Conservation (phyloP, 2,888 invertebrate species). For the Drosophila rubida region DNA sequence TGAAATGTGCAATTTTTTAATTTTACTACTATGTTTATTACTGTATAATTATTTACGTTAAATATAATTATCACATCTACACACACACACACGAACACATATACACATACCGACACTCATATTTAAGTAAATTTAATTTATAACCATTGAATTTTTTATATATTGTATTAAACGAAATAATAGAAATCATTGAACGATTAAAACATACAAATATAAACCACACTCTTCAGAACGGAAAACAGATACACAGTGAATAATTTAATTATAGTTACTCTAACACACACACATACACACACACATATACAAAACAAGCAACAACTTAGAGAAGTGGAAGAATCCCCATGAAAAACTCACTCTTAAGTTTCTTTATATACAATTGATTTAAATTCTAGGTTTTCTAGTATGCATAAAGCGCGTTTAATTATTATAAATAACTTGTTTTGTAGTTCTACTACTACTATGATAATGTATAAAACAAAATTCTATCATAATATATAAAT, state of each 20-base stretch:
- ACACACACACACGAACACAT: constrained; percentile 28
- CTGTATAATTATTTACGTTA: constrained; percentile 49
- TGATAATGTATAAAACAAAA: constrained; percentile 53
- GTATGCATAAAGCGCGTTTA: constrained; percentile 41
- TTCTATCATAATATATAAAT: constrained; percentile 49
- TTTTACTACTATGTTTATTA: constrained; percentile 47
- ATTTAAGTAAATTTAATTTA: constrained; percentile 65
- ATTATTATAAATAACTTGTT: constrained; percentile 67
- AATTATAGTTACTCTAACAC: constrained; percentile 42
- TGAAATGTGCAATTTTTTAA: constrained; percentile 75
- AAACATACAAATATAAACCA: constrained; percentile 25
- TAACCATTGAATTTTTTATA: constrained; percentile 49
- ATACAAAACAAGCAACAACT: constrained; percentile 20
- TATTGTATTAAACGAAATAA: constrained; percentile 15
- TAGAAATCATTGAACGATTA: constrained; percentile 17
- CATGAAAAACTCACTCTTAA: constrained; percentile 37
- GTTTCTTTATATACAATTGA: constrained; percentile 47
- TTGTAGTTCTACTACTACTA: constrained; percentile 66
- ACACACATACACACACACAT: no score
- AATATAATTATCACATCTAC: constrained; percentile 49
- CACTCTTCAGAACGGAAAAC: constrained; percentile 49
- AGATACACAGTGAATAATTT: constrained; percentile 70
- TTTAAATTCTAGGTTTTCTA: constrained; percentile 40
- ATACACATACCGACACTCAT: constrained; percentile 33
- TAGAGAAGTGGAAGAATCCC: constrained; percentile 38